phyloP scores from a whole-genome alignment of 2,113 vertebrate genomes.

The Cyrtonyx montezumae region DNA sequence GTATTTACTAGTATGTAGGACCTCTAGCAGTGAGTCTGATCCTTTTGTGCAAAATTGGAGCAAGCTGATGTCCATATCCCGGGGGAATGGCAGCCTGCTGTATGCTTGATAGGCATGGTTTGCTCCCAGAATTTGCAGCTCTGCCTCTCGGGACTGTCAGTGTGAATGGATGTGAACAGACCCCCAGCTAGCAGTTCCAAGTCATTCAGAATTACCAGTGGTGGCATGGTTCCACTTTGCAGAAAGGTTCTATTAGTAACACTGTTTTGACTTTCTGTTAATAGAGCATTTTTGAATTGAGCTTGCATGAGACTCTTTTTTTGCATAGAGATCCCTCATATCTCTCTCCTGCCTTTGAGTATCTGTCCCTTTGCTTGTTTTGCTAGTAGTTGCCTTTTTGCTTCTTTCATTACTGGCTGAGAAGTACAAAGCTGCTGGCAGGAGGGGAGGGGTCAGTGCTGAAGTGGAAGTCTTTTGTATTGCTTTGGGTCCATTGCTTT shows the following conservation, averaged over 20 bases:
- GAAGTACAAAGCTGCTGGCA: neutral
- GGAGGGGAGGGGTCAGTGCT: neutral
- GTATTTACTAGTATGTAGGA: neutral
- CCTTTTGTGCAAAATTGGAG: neutral
- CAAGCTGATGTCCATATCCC: rapidly evolving
- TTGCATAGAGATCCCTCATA: neutral
- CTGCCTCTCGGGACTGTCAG: neutral
- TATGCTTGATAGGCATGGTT: rapidly evolving
- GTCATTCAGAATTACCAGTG: neutral
- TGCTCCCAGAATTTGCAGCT: neutral
- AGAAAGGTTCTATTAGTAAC: neutral
- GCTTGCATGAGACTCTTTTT: neutral
- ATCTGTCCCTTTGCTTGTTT: neutral
- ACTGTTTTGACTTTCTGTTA: neutral
- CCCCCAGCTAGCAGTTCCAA: neutral
- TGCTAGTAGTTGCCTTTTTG: neutral
- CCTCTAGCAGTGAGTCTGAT: neutral
- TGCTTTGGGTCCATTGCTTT: neutral
- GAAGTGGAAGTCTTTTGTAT: neutral
- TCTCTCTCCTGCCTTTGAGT: neutral
- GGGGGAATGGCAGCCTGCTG: neutral
- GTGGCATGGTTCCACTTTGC: rapidly evolving
- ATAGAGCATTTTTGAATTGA: neutral
- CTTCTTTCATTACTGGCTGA: neutral
- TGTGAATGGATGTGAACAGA: neutral